Evolutionary conservation across 1,140 invertebrate species (phyloP).

Genomic region (Drosophila tsacasi): DNA sequence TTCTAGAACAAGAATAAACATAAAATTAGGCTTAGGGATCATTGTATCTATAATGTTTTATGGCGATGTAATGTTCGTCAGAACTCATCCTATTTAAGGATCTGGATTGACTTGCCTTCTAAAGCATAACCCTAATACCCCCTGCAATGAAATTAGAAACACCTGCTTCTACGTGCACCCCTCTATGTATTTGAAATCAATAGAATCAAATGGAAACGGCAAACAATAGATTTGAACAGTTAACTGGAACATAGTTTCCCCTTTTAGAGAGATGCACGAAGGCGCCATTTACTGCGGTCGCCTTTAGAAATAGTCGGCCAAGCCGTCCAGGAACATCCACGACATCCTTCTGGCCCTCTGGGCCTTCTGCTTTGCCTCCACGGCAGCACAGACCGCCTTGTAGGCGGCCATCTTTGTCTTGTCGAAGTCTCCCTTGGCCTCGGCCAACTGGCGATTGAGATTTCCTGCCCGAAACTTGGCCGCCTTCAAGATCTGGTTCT

Average conservation of each 20-base stretch:
- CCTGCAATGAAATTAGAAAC: too few relatives aligned
- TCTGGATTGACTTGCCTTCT: too few relatives aligned
- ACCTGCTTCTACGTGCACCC: not conserved
- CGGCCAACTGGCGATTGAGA: not conserved
- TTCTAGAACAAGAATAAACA: too few relatives aligned
- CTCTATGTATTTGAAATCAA: not conserved
- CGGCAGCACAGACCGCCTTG: constrained; percentile 2
- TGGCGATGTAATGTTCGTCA: too few relatives aligned
- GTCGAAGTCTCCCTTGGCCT: not conserved
- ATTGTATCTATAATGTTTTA: too few relatives aligned
- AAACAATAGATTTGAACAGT: constrained; percentile 1
- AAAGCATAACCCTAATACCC: too few relatives aligned
- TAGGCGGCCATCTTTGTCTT: constrained; percentile 12
- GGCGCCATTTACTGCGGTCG: not conserved
- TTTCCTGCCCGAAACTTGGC: not conserved
- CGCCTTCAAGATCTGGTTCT: not conserved
- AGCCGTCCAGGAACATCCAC: not conserved
- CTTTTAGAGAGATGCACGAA: not conserved
- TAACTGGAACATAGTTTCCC: not conserved
- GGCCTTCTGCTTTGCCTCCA: constrained; percentile 10
- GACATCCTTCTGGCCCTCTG: not conserved
- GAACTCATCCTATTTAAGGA: too few relatives aligned
- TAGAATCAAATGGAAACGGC: not conserved
- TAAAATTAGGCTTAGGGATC: too few relatives aligned
- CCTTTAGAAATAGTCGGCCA: not conserved